Base-by-base conservation (phyloP, 2,888 invertebrate genomes). In the Yponomeuta cagnagella region DNA sequence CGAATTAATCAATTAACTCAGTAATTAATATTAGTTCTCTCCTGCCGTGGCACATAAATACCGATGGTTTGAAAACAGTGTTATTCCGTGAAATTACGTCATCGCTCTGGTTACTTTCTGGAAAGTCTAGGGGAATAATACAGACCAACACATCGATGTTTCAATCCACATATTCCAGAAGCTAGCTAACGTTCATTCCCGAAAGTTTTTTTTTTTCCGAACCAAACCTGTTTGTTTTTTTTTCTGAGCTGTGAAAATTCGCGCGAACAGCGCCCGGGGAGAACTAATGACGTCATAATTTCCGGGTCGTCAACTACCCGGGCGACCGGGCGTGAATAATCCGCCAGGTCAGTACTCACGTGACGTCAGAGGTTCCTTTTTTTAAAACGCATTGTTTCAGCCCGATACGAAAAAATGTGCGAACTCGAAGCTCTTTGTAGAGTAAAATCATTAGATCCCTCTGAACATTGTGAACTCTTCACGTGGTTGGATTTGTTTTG, bases 271-370 rank as follows among this genome's bases (percentile, higher is more conserved):
- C 65, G 10, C n/a, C 9, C 67, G n/a, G 37, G 30, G 33, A 67
- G 33, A 68, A 68, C 52, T 86, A 85, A 89, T 87, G 88, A 85
- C 86, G 84, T 88, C 85, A 89, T 88, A 85, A 86, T 85, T 88
- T 89, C 85, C 87, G 84, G 84, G 84, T 83, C 85, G 82, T 72
- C 81, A 81, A 75, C 75, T 84, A 84, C 82, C 82, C 82, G 77
- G 77, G 75, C 76, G 78, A 75, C 78, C 76, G 77, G 76, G 80
- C 81, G 83, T 84, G 82, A 83, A 80, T 80, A 83, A 83, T 84
- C 80, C 15, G 77, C 48, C 69, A 30, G 71, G 71, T 77, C 78
- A 73, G 75, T 72, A 73, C 70, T 31, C 15, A 58, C 52, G 65
- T 71, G 71, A 73, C 73, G 71, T 70, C 73, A 68, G 31, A 71